phyloP scores from a whole-genome alignment of 2,113 vertebrate genomes.

The Poeciliopsis retropinna region DNA sequence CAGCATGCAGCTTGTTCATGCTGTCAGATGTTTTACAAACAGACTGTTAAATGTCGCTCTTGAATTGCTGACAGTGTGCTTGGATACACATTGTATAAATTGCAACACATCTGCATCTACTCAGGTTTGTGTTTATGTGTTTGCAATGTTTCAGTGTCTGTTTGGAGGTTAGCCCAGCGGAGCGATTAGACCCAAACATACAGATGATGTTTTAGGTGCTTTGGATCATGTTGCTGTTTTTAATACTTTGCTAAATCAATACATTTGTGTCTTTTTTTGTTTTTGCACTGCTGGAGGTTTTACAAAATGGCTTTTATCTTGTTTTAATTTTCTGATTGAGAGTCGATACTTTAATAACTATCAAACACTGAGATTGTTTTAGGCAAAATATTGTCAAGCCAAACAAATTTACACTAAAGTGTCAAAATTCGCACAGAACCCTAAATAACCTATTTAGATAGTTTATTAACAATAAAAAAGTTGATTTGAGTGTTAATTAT shows the following conservation, averaged over 20 bases:
- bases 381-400: too few species aligned
- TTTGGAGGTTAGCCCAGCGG: constrained; percentile 1
- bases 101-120: constrained; percentile 18
- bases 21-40: constrained; percentile 11
- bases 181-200: constrained; percentile 59
- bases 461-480: too few species aligned
- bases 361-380: too few species aligned
- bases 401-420: too few species aligned
- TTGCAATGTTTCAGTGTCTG: background rate
- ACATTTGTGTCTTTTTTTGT: background rate
- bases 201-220: constrained; percentile 47
- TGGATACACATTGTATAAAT: constrained; percentile 29
- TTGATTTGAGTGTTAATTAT: too few species aligned
- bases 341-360: too few species aligned
- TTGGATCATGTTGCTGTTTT: background rate
- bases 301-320: too few species aligned
- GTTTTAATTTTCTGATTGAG: too few species aligned
- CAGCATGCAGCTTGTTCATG: constrained; percentile 49
- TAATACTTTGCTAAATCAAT: background rate
- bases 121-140: constrained; percentile 26
- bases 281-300: background rate
- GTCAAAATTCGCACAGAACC: too few species aligned
- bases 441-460: too few species aligned
- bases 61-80: constrained; percentile 41
- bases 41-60: constrained; percentile 31